Conservation (phyloP, 2,888 invertebrate species). For the Troglohyphantes excavatus region DNA sequence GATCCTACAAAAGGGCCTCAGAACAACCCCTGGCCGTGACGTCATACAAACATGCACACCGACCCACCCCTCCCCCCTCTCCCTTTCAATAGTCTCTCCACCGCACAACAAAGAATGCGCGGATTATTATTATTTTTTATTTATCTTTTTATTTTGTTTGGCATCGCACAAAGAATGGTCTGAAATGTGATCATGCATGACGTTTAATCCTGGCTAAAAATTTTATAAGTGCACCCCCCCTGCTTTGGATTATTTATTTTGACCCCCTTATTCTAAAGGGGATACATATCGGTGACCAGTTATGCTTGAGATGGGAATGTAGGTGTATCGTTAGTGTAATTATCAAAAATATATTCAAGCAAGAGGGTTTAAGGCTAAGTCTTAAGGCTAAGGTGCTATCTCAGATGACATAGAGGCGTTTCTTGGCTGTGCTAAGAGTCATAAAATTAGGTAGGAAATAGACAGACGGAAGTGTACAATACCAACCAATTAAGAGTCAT, state of each 20-base stretch:
- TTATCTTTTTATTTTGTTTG: constrained; percentile 23
- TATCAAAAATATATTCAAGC: too few relatives aligned
- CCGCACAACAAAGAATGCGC: constrained; percentile 64
- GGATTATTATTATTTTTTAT: constrained; percentile 35
- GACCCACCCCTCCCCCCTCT: constrained; percentile 10
- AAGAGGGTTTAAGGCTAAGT: too few relatives aligned
- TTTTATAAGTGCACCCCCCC: neutral
- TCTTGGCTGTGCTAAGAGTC: too few relatives aligned
- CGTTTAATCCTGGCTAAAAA: neutral
- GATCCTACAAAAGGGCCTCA: constrained; percentile 59
- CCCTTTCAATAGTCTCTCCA: constrained; percentile 22
- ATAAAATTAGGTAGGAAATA: too few relatives aligned
- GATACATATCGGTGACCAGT: too few relatives aligned
- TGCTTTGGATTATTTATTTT: neutral
- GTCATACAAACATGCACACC: constrained; percentile 69
- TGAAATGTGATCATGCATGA: neutral
- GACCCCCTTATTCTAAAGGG: too few relatives aligned
- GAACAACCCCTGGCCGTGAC: constrained; percentile 55
- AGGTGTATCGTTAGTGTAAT: neutral
- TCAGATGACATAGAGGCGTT: too few relatives aligned
- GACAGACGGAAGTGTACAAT: too few relatives aligned
- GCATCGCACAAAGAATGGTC: neutral
- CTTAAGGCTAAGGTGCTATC: too few relatives aligned
- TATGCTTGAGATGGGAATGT: too few relatives aligned
- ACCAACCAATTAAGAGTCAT: too few relatives aligned